phyloP scores from a whole-genome alignment of 2,888 invertebrate genomes.

The Temnothorax unifasciatus region DNA sequence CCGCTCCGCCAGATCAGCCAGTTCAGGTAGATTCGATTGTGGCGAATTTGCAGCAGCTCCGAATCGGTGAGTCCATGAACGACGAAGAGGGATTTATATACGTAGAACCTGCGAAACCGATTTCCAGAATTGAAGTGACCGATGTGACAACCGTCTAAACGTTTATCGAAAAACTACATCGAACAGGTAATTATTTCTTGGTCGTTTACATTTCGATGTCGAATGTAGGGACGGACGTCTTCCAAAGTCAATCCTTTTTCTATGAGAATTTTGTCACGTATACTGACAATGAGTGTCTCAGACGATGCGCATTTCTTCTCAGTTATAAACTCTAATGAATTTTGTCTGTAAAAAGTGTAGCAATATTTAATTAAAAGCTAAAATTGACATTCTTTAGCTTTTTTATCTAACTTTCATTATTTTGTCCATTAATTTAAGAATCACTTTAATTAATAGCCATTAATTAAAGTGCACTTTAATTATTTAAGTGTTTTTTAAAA shows the following conservation, averaged over 20 bases:
- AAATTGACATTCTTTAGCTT: neutral
- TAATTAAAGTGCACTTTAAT: neutral
- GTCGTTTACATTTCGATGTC: neutral
- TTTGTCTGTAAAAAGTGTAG: neutral
- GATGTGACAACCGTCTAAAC: slow-evolving; percentile 87
- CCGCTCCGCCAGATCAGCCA: slow-evolving; percentile 78
- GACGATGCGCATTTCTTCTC: neutral
- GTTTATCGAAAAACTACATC: slow-evolving; percentile 14
- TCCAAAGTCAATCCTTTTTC: slow-evolving; percentile 16
- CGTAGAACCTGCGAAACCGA: slow-evolving; percentile 87
- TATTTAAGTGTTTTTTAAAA: neutral
- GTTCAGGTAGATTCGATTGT: slow-evolving; percentile 87
- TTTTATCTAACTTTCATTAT: neutral
- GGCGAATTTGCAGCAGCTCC: slow-evolving; percentile 86
- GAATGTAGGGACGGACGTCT: neutral
- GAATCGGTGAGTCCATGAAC: slow-evolving; percentile 77
- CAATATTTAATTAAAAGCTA: slow-evolving; percentile 9
- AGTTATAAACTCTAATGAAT: neutral
- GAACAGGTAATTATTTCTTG: neutral
- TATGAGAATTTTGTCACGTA: neutral
- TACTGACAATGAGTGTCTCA: neutral
- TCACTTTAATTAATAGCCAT: neutral
- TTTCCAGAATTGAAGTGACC: slow-evolving; percentile 87
- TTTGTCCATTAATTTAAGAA: neutral
- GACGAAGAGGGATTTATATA: slow-evolving; percentile 76